Base-by-base conservation (phyloP, 1,140 invertebrate species). In the Achatina immaculata region DNA sequence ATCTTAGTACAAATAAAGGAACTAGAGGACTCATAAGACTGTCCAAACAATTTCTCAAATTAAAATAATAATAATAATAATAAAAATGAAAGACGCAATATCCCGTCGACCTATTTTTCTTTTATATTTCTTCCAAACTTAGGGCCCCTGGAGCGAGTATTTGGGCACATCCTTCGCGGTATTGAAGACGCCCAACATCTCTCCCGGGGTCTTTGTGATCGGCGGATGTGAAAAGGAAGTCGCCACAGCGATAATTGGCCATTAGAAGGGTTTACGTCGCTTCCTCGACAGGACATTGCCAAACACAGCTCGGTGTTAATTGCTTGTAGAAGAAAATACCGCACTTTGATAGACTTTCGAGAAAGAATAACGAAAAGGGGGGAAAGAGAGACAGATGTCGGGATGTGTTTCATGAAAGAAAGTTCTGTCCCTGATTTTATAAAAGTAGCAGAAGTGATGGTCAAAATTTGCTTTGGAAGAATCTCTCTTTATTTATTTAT, bases 261-360 rank as follows among this genome's bases (percentile, higher is more conserved):
- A 73, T 73, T 73, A 73, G 71, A 73, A n/a, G 40, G 38, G 42
- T 73, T 73, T 73, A 45, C 71, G 38, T 9, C 0, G 45, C 43
- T 43, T 45, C 31, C 43, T 34, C 3, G 38, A 28, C 28, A 73
- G 71, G 42, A 69, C 36, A 69, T 34, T 38, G 68, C 36, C 42
- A 43, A 43, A 69, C 58, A 62, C 58, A 24, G 68, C 1, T 3
- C n/a, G 6, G 38, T 69, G 36, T 69, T 69, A 43, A 69, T 69
- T 69, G 68, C 68, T n/a, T 3, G 68, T 6, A 28, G 38, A 69
- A 69, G 42, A 42, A n/a, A 36, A 14, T 2, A 21, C 36, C 36
- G 31, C 36, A 69, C 36, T 43, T 40, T 42, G 68, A 69, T 69
- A 14, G 48, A 51, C 11, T 51, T 11, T 24, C 24, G 48, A 24